These are phyloP conservation scores for Pharmacophagus antenor DNA, from an alignment of 2,888 invertebrate genomes.

Conservation along the genomic window DNA sequence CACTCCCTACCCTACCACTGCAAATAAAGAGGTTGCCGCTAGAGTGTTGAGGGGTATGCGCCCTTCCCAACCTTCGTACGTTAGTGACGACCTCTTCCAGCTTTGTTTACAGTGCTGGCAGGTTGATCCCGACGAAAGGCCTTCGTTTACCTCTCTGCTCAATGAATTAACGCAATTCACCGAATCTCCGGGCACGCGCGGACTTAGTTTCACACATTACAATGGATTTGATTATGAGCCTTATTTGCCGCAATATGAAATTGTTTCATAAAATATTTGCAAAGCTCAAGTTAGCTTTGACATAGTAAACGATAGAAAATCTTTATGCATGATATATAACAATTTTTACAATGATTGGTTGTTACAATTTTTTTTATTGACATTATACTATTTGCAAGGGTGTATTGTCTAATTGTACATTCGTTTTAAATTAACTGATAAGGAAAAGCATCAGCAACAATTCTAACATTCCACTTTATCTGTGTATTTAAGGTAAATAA, in stretches of 20 bases:
- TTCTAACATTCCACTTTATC: neutral
- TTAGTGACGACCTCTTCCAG: conserved; percentile 90
- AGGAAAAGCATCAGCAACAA: neutral
- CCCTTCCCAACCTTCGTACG: conserved; percentile 86
- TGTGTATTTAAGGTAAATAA: neutral
- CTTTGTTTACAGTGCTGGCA: conserved; percentile 92
- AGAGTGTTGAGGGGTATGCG: conserved; percentile 86
- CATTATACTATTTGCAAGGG: too few relatives aligned
- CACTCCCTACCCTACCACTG: conserved; percentile 87
- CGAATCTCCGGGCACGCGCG: conserved; percentile 55
- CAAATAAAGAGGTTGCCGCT: conserved; percentile 84
- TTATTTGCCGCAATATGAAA: conserved; percentile 68
- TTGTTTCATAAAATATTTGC: conserved; percentile 51
- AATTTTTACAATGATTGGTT: too few relatives aligned
- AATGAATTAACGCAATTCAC: conserved; percentile 64
- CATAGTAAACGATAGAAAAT: too few relatives aligned
- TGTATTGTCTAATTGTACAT: too few relatives aligned
- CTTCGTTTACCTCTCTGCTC: conserved; percentile 83
- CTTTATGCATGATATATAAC: too few relatives aligned
- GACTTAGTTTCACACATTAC: conserved; percentile 71
- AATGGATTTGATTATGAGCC: conserved; percentile 73
- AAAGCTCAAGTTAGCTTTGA: neutral
- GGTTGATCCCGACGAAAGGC: conserved; percentile 89
- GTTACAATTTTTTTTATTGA: too few relatives aligned
- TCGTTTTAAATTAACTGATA: neutral